Evolutionary conservation across 2,888 invertebrate genomes (phyloP).

Genomic region (Andrena bicolor): DNA sequence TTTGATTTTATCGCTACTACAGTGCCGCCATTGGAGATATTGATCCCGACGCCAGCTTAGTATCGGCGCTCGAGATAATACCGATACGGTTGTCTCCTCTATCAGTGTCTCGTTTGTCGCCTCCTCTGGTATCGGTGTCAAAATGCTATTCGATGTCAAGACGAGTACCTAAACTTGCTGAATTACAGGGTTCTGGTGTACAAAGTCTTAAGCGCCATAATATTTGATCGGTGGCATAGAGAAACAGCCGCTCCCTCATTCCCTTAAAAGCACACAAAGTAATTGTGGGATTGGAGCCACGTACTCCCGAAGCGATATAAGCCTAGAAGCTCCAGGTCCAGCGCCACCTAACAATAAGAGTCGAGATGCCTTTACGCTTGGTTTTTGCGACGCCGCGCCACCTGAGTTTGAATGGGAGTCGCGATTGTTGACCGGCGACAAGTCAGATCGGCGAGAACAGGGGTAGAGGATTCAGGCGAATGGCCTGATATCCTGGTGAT

Average conservation of each 20-base stretch:
- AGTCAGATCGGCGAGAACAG: slow-evolving; percentile 9
- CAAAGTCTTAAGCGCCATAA: background rate
- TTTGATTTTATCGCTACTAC: background rate
- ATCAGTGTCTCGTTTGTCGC: background rate
- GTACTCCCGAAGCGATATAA: too few relatives aligned
- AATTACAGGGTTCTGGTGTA: background rate
- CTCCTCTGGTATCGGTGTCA: background rate
- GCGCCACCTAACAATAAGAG: too few relatives aligned
- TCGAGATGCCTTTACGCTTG: background rate
- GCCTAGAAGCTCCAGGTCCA: too few relatives aligned
- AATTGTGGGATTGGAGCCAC: too few relatives aligned
- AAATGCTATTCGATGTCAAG: slow-evolving; percentile 6
- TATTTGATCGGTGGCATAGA: too few relatives aligned
- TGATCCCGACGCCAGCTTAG: slow-evolving; percentile 12
- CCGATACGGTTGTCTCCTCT: slow-evolving; percentile 28
- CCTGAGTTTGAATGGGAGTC: background rate
- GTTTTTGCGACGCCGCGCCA: background rate
- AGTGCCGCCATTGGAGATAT: slow-evolving; percentile 8
- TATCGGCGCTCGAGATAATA: slow-evolving; percentile 23
- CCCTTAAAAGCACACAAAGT: too few relatives aligned
- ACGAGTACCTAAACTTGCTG: background rate
- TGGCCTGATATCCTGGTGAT: slow-evolving; percentile 68
- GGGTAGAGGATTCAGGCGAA: slow-evolving; percentile 61
- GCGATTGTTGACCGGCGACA: slow-evolving; percentile 26
- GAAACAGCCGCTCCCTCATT: too few relatives aligned